Percentiles rank a stretch among this genome's conserved stretches.
Evolutionary conservation across 2,113 vertebrate genomes (phyloP).

Genomic region (Rhea pennata): DNA sequence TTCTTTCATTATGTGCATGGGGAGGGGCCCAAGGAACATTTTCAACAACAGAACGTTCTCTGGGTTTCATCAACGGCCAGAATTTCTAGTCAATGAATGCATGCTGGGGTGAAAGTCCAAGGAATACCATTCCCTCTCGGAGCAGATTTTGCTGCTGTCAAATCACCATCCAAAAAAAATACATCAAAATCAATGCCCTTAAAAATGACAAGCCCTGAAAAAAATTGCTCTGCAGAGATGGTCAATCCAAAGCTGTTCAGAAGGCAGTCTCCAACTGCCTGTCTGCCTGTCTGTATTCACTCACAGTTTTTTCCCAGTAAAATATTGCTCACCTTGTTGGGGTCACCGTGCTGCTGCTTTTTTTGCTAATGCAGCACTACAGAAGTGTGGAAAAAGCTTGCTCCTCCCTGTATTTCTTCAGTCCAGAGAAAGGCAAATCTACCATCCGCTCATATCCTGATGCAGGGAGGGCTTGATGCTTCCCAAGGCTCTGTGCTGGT

Average conservation of each 20-base stretch:
- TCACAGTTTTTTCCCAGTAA: background rate
- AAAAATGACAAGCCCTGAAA: background rate
- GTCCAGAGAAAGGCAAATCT: background rate
- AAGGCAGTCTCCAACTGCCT: background rate
- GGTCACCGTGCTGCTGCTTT: background rate
- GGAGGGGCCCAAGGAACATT: background rate
- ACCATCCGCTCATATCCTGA: background rate
- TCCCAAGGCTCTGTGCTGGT: background rate
- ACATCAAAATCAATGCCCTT: constrained; percentile 24
- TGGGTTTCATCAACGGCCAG: background rate
- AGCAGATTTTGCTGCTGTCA: background rate
- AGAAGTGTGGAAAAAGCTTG: background rate
- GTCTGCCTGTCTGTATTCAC: background rate
- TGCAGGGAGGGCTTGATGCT: accelerated
- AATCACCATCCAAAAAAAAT: constrained; percentile 42
- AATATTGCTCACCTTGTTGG: background rate
- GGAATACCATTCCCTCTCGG: constrained; percentile 1
- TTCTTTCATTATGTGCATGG: background rate
- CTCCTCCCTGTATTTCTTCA: background rate
- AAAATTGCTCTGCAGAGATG: background rate
- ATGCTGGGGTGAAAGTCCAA: constrained; percentile 21
- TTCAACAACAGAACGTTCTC: constrained; percentile 34
- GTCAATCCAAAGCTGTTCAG: background rate
- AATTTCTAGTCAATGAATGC: background rate
- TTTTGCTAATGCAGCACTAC: background rate